Evolutionary conservation across 2,797 vertebrate genomes (phyloP), one percentile per base, ranked within the genome.

Genomic region (Arrhamphus sclerolepis): DNA sequence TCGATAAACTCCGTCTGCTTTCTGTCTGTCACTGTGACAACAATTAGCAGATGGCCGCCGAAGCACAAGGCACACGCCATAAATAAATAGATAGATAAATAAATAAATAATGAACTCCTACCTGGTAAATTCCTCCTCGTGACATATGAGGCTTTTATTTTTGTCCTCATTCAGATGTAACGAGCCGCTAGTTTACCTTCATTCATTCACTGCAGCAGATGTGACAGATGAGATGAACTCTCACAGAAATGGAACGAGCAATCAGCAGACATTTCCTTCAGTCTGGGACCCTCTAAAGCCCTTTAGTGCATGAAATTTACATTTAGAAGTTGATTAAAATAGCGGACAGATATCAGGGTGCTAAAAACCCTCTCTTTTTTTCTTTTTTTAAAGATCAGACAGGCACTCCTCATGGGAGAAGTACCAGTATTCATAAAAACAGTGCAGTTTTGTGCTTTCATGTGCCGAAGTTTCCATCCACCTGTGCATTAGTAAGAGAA

Each of bases 1-100:
- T 82, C 69, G 70, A 62, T 41, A 71, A 83, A 87, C 72, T 44
- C 80, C 34, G 53, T 81, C 76, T 79, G 77, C 67, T 80, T 69
- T 49, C 77, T 59, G 77, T 82, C 72, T 69, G 24, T 26, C 62
- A 64, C 61, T 55, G 46, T 55, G 69, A 55, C 5, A 59, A 69
- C 77, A 85, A 86, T 85, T 75, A 89, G 74, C 77, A 83, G 81
- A 87, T 70, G 72, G 62, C 62, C 62, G 70, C 70, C 71, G 75
- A 82, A 38, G 65, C n/a, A n/a, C n/a, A n/a, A n/a, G n/a, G n/a
- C n/a, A n/a, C n/a, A n/a, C n/a, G n/a, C n/a, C n/a, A n/a, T n/a
- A n/a, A n/a, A n/a, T n/a, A n/a, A n/a, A n/a, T n/a, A n/a, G n/a
- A n/a, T 67, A 56, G 24, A 43, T 6, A 42, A 59, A 8, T 40